These are phyloP conservation scores for Phacellophora camtschatica DNA, from an alignment of 30 jellyfish, hydroid and myxozoan genomes.

Conservation along the genomic window DNA sequence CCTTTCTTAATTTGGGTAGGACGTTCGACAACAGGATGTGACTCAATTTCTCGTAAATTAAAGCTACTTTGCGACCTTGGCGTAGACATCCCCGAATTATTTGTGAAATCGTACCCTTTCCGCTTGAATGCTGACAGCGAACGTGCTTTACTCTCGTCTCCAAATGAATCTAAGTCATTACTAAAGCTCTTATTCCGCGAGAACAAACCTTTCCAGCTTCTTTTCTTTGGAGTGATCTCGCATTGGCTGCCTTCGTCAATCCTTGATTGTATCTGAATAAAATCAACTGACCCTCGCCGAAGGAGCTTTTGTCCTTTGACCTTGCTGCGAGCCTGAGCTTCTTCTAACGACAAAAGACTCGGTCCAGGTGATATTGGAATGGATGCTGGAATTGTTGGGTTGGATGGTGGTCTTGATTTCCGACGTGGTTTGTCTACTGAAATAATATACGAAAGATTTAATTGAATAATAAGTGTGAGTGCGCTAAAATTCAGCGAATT, in stretches of 20 bases:
- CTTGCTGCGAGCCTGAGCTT: conserved; percentile 90
- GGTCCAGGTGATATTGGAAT: conserved; percentile 93
- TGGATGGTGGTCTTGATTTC: conserved; percentile 67
- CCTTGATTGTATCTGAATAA: conserved; percentile 10
- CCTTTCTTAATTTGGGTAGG: conserved; percentile 39
- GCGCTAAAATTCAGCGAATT: too few species aligned
- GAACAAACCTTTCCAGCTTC: conserved; percentile 88
- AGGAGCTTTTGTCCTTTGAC: conserved; percentile 35
- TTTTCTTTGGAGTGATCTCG: conserved; percentile 63
- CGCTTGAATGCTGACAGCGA: conserved; percentile 44
- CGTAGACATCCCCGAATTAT: conserved; percentile 12
- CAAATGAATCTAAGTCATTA: conserved; percentile 38
- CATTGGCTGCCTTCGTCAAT: conserved; percentile 6
- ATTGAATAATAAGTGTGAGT: too few species aligned
- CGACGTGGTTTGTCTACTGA: conserved; percentile 63
- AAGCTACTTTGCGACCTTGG: conserved; percentile 72
- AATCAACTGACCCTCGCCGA: conserved; percentile 72
- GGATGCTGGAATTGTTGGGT: conserved; percentile 84
- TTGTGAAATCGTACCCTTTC: conserved; percentile 45
- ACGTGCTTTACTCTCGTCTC: conserved; percentile 32
- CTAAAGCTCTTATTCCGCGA: conserved; percentile 65
- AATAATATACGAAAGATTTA: too few species aligned
- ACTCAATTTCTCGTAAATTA: conserved; percentile 51
- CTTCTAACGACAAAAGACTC: conserved; percentile 88
- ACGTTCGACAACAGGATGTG: conserved; percentile 16